phyloP scores from a whole-genome alignment of 2,888 invertebrate species.

The Tolmerus cingulatus region DNA sequence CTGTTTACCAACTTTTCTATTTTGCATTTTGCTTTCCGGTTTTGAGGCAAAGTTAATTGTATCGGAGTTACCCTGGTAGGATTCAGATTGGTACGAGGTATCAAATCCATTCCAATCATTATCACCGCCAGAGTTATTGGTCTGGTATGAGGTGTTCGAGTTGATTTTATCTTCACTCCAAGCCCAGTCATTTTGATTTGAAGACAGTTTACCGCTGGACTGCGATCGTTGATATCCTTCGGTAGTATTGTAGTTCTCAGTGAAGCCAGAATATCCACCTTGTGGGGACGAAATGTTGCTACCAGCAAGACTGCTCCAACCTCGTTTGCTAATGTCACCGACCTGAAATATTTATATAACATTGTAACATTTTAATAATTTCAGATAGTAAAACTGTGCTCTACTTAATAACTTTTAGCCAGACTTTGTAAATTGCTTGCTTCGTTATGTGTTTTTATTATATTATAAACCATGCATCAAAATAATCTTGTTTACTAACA shows the following conservation, averaged over 20 bases:
- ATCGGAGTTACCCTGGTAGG: conserved; percentile 8
- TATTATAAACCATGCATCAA: too few species aligned
- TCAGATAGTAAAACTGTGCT: neutral
- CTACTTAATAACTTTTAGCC: too few species aligned
- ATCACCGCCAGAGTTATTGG: conserved; percentile 53
- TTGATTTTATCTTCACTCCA: conserved; percentile 55
- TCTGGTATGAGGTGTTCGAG: conserved; percentile 55
- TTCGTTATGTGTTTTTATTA: too few species aligned
- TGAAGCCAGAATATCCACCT: conserved; percentile 58
- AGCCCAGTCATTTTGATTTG: conserved; percentile 58
- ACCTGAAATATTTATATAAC: conserved; percentile 63
- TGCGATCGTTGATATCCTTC: conserved; percentile 60
- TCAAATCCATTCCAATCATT: conserved; percentile 62
- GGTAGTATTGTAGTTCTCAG: conserved; percentile 47
- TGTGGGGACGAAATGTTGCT: conserved; percentile 65
- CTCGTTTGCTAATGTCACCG: conserved; percentile 72
- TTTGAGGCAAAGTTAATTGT: conserved; percentile 47
- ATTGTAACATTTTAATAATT: neutral
- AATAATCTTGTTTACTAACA: too few species aligned
- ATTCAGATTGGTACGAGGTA: conserved; percentile 49
- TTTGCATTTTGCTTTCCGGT: conserved; percentile 47
- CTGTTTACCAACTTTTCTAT: conserved; percentile 55
- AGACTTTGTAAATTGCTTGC: too few species aligned
- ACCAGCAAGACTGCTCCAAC: conserved; percentile 71
- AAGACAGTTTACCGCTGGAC: conserved; percentile 55